Evolutionary conservation across 2,888 invertebrate species (phyloP), one percentile per base, ranked within the genome.

Genomic region (Trichacis sp.): DNA sequence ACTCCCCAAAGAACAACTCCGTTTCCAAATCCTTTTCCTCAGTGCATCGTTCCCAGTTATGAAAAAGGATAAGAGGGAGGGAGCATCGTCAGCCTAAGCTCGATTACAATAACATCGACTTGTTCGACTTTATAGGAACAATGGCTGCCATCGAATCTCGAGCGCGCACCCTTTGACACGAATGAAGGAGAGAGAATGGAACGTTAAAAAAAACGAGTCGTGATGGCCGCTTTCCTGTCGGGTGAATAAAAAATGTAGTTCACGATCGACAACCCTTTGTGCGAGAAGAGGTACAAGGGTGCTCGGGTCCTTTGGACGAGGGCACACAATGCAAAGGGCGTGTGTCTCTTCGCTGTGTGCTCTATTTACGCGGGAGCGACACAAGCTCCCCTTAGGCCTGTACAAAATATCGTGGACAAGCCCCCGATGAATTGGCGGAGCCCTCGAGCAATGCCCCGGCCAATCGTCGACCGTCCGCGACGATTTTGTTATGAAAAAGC

Each of bases 181-280:
- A 65, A 63, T 67, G 59, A 63, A 55, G 63, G 64, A 65, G 69
- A 75, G 68, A 68, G 46, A 68, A 61, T 48, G 56, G 46, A 51
- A 67, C 38, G 60, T 60, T 58, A 68, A 66, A 70, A 71, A 70
- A 71, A 61, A 68, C 63, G 58, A 64, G 53, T 49, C 74, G 78
- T 80, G 81, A 82, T 82, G 83, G 83, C 79, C 78, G 82, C 77
- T 81, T 81, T 80, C 79, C 80, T 80, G 82, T 77, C 74, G 73
- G 67, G 50, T 70, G 75, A 70, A 79, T 80, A 77, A 79, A 80
- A 80, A 79, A 78, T 78, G 75, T 74, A 78, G 73, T 75, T 74
- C 73, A 68, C 69, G 69, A 58, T 65, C 70, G 73, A 71, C 76
- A 81, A 81, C 78, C 80, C 82, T 81, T 83, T 81, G 77, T 76